Evolutionary conservation across 92 coral and sea anemone species (phyloP).

Genomic region (Paragorgia papillata): DNA sequence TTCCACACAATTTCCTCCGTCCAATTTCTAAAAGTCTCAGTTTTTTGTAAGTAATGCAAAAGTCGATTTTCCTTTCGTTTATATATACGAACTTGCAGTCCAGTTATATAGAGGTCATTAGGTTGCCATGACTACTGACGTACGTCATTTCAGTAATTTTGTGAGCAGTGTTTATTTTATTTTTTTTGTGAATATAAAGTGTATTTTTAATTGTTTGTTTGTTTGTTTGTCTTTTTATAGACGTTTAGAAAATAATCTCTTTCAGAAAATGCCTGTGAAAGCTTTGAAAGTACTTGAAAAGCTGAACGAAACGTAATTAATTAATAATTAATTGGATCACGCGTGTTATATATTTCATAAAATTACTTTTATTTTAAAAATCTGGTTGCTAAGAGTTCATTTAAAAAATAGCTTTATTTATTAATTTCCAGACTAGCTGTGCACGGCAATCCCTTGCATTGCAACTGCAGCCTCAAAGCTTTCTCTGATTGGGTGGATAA

Average conservation of each 20-base stretch:
- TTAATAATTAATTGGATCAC: not conserved
- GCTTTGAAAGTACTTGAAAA: slow-evolving; percentile 11
- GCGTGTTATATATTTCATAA: not conserved
- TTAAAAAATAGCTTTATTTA: too few relatives aligned
- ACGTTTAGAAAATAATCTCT: not conserved
- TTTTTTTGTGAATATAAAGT: too few relatives aligned
- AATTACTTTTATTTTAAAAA: too few relatives aligned
- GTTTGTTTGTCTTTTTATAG: not conserved
- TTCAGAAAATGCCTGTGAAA: slow-evolving; percentile 9
- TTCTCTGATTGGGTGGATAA: slow-evolving; percentile 16
- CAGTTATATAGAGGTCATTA: too few relatives aligned
- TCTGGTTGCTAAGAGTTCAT: too few relatives aligned
- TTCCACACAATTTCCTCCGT: slow-evolving; percentile 7
- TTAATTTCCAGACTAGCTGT: too few relatives aligned
- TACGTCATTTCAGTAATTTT: too few relatives aligned
- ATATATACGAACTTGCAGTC: too few relatives aligned
- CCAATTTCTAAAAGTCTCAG: not conserved
- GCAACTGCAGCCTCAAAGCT: slow-evolving; percentile 30
- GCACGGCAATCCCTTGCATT: not conserved
- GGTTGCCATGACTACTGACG: too few relatives aligned
- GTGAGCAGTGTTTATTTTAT: too few relatives aligned
- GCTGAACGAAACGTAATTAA: slow-evolving; percentile 2
- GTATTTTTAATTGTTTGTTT: too few relatives aligned
- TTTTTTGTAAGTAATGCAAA: not conserved
- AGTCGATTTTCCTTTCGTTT: too few relatives aligned